These are phyloP conservation scores for Leptosomus discolor DNA, from an alignment of 2,113 vertebrate genomes.

Conservation along the genomic window DNA sequence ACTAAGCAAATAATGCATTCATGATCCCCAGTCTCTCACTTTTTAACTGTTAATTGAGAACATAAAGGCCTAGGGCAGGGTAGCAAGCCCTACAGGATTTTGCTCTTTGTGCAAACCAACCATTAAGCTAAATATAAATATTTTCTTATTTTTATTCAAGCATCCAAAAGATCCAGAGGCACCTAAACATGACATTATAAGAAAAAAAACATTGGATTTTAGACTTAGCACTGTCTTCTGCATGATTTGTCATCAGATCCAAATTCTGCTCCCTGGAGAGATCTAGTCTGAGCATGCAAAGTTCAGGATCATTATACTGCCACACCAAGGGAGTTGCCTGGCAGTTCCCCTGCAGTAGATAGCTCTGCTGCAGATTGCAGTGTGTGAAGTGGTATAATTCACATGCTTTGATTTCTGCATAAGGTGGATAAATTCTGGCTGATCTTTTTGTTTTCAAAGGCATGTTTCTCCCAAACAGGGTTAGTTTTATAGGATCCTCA, in stretches of 20 bases:
- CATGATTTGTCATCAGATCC: neutral
- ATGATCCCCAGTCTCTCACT: neutral
- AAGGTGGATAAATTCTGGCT: neutral
- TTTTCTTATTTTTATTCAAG: neutral
- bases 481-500: neutral
- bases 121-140: neutral
- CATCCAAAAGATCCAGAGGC: neutral
- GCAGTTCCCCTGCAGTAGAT: neutral
- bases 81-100: neutral
- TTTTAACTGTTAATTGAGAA: neutral
- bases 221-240: neutral
- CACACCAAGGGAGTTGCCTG: neutral
- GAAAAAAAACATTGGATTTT: neutral
- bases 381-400: neutral
- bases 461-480: neutral
- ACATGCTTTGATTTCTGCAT: neutral
- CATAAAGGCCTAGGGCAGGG: neutral
- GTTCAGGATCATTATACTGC: neutral
- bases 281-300: neutral
- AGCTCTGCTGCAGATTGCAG: neutral
- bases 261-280: neutral
- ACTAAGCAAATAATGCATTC: neutral
- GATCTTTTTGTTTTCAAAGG: neutral
- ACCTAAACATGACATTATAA: neutral
- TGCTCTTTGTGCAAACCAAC: neutral